Percentiles rank a stretch among this genome's conserved stretches.
Evolutionary conservation across 2,113 vertebrate genomes (phyloP).

Genomic region (Ammodytes dubius): DNA sequence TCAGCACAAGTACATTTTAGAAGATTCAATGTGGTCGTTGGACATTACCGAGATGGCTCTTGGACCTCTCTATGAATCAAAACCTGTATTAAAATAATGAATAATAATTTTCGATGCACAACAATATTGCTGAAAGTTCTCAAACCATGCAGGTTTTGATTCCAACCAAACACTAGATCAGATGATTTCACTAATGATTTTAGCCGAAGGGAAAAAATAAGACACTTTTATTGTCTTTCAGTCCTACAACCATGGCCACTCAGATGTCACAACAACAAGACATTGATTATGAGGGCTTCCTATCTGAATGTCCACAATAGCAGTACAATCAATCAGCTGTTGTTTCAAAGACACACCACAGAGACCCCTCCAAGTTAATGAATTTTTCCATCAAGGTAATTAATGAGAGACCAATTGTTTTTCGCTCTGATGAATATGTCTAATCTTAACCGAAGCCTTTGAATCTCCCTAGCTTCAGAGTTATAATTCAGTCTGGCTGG

Average conservation of each 20-base stretch:
- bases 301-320: not conserved
- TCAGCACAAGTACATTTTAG: not conserved
- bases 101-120: no score
- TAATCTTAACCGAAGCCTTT: conserved; percentile 23
- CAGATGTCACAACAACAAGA: not conserved
- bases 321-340: conserved; percentile 20
- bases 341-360: not conserved
- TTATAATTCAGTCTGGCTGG: conserved; percentile 50
- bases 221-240: not conserved
- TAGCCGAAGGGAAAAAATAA: no score
- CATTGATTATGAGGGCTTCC: not conserved
- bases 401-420: conserved; percentile 56
- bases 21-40: not conserved
- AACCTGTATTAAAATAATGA: no score
- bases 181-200: not conserved
- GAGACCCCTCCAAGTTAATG: conserved; percentile 31
- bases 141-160: not conserved
- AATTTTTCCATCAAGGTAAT: conserved; percentile 42
- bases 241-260: not conserved
- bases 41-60: not conserved
- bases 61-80: not conserved
- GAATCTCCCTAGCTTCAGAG: conserved; percentile 4
- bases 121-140: not conserved
- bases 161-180: not conserved
- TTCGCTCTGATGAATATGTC: conserved; percentile 50